These are phyloP conservation scores for Drosophila malerkotliana DNA, from an alignment of 1,140 invertebrate species.

Conservation along the genomic window DNA sequence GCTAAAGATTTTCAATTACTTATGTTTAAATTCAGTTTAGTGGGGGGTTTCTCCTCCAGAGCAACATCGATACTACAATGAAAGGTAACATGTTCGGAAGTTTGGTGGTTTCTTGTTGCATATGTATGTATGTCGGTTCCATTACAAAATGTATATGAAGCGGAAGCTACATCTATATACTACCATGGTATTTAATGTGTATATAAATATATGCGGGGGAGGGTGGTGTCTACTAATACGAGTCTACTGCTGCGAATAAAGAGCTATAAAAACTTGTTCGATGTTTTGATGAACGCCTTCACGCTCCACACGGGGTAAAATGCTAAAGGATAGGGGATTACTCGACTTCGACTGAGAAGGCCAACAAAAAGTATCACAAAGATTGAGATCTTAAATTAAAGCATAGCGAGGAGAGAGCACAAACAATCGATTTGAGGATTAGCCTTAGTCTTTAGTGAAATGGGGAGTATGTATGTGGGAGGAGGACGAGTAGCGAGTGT, in stretches of 20 bases:
- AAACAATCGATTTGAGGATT: conserved; percentile 29
- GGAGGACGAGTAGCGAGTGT: conserved; percentile 56
- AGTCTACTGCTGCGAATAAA: conserved; percentile 52
- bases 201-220: conserved; percentile 6
- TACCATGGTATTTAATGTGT: conserved; percentile 34
- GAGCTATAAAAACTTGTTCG: conserved; percentile 74
- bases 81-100: conserved; percentile 80
- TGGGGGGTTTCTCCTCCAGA: conserved; percentile 2
- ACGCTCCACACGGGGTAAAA: conserved; percentile 53
- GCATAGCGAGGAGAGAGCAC: conserved; percentile 59
- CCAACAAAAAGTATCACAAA: conserved; percentile 77
- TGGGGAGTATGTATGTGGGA: conserved; percentile 29
- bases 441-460: conserved; percentile 27
- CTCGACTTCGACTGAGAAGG: conserved; percentile 50
- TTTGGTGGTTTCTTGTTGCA: conserved; percentile 77
- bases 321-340: conserved; percentile 18
- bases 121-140: conserved; percentile 47
- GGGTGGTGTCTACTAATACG: conserved; percentile 37
- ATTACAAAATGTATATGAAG: conserved; percentile 54
- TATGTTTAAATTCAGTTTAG: conserved; percentile 69
- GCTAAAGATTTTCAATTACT: conserved; percentile 80
- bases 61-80: conserved; percentile 35
- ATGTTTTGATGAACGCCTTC: conserved; percentile 62
- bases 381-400: conserved; percentile 82
- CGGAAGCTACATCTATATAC: conserved; percentile 65